A percentile compares a stretch with the other conserved stretches of the same genome.
Conservation (phyloP, 2,797 vertebrate species). For the Avahi laniger region DNA sequence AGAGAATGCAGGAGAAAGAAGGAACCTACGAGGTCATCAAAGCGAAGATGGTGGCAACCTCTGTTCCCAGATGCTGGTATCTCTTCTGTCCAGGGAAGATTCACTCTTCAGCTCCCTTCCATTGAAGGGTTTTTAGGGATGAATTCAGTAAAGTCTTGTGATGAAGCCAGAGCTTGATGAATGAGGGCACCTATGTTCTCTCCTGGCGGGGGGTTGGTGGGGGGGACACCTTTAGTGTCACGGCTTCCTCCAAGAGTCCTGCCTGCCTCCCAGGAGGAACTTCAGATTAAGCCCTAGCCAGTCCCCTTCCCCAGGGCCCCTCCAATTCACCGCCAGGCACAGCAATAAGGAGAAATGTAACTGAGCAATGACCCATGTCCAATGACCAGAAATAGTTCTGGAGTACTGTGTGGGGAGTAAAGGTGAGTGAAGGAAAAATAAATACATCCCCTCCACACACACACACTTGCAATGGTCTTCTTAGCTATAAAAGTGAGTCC, state of each 20-base stretch:
- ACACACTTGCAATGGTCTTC: background rate
- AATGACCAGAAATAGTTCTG: background rate
- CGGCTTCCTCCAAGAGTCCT: background rate
- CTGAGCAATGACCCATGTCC: background rate
- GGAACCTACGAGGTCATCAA: background rate
- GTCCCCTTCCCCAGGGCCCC: no score
- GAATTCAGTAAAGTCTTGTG: background rate
- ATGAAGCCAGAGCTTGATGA: background rate
- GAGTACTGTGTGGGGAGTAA: background rate
- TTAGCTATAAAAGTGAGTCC: background rate
- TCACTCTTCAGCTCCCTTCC: background rate
- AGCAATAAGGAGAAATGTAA: background rate
- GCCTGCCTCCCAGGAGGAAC: background rate
- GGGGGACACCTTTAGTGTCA: background rate
- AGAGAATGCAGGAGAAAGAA: background rate
- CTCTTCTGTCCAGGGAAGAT: background rate
- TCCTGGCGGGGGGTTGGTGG: accelerated
- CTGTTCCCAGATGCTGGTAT: background rate
- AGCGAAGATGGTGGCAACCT: background rate
- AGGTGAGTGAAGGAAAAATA: background rate
- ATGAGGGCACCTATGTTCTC: background rate
- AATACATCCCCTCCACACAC: background rate
- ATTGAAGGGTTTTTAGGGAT: background rate
- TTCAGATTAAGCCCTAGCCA: background rate
- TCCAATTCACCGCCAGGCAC: background rate